Base-by-base conservation (phyloP, 1,140 invertebrate species). In the Yoshiicerus persimilis region DNA sequence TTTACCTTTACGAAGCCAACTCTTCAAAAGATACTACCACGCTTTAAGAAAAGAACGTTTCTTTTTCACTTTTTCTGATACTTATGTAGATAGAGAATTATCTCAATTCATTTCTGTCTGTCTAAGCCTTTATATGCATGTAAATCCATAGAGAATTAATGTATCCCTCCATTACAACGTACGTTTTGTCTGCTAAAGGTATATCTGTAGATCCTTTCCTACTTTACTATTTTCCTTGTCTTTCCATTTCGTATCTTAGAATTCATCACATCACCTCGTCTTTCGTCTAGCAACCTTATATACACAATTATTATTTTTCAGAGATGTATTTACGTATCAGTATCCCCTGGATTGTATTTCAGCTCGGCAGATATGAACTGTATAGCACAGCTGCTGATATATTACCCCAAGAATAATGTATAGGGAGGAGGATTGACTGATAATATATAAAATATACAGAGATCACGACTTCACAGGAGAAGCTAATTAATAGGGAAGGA, bases 401-500 rank as follows among this genome's bases (percentile, higher is more conserved):
- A 70, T 25, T 70, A n/a, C n/a, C 41, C 41, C 41, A 47, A 70
- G 27, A 32, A 64, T 64, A 64, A 70, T 70, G 16, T 47, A 70
- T 30, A 25, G 27, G n/a, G n/a, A n/a, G n/a, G 27, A 70, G 64
- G 64, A 30, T 30, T 30, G 8, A 32, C 75, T 38, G 20, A 38
- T 38, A 36, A 36, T 80, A 56, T 56, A 56, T 47, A 16, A 47
- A 47, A 5, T 47, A 77, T 36, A 77, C 30, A 86, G 64, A 88
- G 88, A 88, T 88, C 88, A 88, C 88, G 88, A 88, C 38, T 88
- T 86, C n/a, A 84, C n/a, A 80, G 86, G 86, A 62, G 39, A 70
- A 75, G 39, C 85, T 86, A 88, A 88, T 88, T 88, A 88, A 88
- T 88, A 88, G 84, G 84, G 66, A 88, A 86, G 87, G 39, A 32